Base-by-base conservation (phyloP, 1,140 invertebrate species). In the Drosophila auraria region DNA sequence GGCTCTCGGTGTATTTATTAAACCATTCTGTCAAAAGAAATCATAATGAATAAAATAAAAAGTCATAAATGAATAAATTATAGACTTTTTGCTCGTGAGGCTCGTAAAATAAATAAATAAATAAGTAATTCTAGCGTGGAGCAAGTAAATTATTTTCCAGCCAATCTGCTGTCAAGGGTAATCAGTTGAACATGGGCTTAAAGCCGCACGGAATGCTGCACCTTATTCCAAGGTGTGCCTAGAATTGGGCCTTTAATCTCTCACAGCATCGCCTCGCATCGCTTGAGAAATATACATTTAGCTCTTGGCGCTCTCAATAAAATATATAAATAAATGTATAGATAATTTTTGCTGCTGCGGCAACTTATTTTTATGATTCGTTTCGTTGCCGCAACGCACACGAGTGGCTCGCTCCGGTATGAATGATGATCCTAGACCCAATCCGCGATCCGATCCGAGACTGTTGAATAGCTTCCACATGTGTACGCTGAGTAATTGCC, bases 11-110 rank as follows among this genome's bases (percentile, higher is more conserved):
- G 63, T 72, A 53, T 66, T 78, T 71, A 72, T 82, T 82, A 77
- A 72, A 60, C 60, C 73, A 69, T 70, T 71, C 71, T 80, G 65
- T 81, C 65, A 82, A 82, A 82, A 77, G 65, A 81, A 82, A 81
- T 77, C 63, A 80, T 73, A 78, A 78, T 80, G 60, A 75, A 80
- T 80, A 75, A 80, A 81, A 81, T 76, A 76, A 80, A 63, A 77
- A 81, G 57, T 78, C 53, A 50, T 72, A 78, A 60, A 65, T 76
- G 65, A 70, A 76, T 81, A 78, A 78, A 78, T 78, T 78, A 78
- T 76, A 40, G 11, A 40, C 50, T 78, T 68, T 65, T 77, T 62
- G 58, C 54, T 58, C 53, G 6, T 51, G 53, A 58, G 53, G 38
- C 64, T 62, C 50, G 17, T 68, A 36, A 54, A 63, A 72, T 75